Evolutionary conservation across 2,797 vertebrate species (phyloP), one percentile per base, ranked within the genome.

Genomic region (Brachyrhaphis roseni): DNA sequence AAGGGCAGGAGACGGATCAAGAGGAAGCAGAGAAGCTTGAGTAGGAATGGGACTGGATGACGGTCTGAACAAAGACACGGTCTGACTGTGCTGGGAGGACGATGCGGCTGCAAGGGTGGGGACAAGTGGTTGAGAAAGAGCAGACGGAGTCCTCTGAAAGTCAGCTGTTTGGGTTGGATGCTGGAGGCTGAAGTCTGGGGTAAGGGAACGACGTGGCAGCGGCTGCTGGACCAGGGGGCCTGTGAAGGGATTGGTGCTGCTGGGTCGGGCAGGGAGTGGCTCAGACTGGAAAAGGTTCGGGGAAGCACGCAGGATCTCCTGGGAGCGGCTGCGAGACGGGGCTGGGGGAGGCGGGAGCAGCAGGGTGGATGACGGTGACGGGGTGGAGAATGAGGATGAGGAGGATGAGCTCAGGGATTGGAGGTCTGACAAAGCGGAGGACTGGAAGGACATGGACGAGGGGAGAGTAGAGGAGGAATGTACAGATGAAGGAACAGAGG

Each of bases 241-340:
- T 0, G 93, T 92, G 91, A 97, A 97, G 66, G 91, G 88, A 94
- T 97, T 98, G 84, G 96, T 95, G 92, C 94, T 94, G 88, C 34
- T 94, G 51, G 95, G 94, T 59, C 94, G 92, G 12, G 89, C 95
- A 66, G 49, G 94, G 73, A 93, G 96, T 85, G 87, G 86, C 45
- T 95, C 95, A 0, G 74, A 64, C 28, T 86, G 87, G 85, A 97
- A 95, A 0, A 95, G 95, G 85, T 95, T 94, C 0, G 96, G 95
- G 78, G 96, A 97, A 78, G 89, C 91, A 0, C 84, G 93, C 11
- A 88, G 90, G 12, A 90, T 94, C 86, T 97, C 97, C 90, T 97
- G 97, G 15, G 96, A 96, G 70, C 95, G 94, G 75, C 94, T 97
- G 34, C 96, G 95, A 23, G 95, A 91, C 1, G 96, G 94, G 28